These are phyloP conservation scores for Semnornis frantzii DNA, from an alignment of 2,113 vertebrate species.

Conservation along the genomic window DNA sequence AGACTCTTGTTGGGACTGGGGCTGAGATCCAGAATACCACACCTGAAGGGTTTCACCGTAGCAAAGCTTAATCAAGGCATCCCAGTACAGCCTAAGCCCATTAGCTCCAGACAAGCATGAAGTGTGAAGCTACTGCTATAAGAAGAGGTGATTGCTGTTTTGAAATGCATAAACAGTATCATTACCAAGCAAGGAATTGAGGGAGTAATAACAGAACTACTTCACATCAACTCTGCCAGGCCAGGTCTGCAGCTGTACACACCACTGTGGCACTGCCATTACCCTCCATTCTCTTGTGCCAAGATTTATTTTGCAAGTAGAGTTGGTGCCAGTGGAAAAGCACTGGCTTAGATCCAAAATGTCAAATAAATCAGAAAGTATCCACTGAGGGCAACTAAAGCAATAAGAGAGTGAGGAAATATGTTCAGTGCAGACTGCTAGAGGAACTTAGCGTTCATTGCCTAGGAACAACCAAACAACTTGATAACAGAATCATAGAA, in stretches of 20 bases:
- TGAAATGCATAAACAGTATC: constrained; percentile 26
- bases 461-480: neutral
- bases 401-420: neutral
- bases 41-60: neutral
- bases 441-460: neutral
- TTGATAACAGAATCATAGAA: neutral
- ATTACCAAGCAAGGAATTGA: neutral
- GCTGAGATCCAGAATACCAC: neutral
- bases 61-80: neutral
- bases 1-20: neutral
- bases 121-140: constrained; percentile 22
- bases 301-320: constrained; percentile 17
- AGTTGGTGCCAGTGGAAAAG: neutral
- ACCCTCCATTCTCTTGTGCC: neutral
- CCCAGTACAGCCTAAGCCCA: neutral
- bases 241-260: neutral
- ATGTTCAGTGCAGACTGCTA: neutral
- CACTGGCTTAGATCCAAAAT: neutral
- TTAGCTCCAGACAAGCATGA: constrained; percentile 18
- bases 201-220: neutral
- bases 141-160: neutral
- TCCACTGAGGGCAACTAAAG: neutral
- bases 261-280: neutral
- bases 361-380: constrained; percentile 13
- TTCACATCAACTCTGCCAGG: neutral